These are phyloP conservation scores for Plebejus melissa DNA, from an alignment of 2,888 invertebrate species.

Conservation along the genomic window DNA sequence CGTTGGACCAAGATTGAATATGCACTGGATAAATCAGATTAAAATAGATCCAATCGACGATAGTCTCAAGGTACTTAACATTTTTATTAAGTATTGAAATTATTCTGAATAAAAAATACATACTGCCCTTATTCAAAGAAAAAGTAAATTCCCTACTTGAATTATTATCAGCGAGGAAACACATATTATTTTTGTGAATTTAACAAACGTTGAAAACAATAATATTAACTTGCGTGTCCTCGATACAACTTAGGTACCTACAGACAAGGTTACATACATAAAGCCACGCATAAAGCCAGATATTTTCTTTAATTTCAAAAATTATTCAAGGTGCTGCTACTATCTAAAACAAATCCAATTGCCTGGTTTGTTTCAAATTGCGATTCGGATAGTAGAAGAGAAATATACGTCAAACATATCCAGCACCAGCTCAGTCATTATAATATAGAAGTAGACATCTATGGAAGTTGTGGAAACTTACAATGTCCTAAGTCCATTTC, in stretches of 20 bases:
- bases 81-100: background rate
- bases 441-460: slow-evolving; percentile 50
- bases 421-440: slow-evolving; percentile 45
- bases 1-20: slow-evolving; percentile 48
- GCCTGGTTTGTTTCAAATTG: slow-evolving; percentile 64
- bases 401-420: slow-evolving; percentile 45
- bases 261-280: background rate
- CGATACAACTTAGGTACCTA: background rate
- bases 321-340: slow-evolving; percentile 21
- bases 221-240: background rate
- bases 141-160: background rate
- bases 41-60: slow-evolving; percentile 46
- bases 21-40: slow-evolving; percentile 48
- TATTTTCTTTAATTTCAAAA: background rate
- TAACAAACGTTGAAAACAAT: background rate
- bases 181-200: background rate
- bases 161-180: background rate
- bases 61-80: slow-evolving; percentile 38
- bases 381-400: slow-evolving; percentile 49
- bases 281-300: background rate
- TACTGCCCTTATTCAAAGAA: background rate
- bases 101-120: background rate
- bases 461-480: slow-evolving; percentile 52
- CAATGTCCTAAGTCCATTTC: slow-evolving; percentile 49
- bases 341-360: slow-evolving; percentile 40